Base-by-base conservation (phyloP, 2,113 vertebrate genomes). In the Spilogale gracilis region DNA sequence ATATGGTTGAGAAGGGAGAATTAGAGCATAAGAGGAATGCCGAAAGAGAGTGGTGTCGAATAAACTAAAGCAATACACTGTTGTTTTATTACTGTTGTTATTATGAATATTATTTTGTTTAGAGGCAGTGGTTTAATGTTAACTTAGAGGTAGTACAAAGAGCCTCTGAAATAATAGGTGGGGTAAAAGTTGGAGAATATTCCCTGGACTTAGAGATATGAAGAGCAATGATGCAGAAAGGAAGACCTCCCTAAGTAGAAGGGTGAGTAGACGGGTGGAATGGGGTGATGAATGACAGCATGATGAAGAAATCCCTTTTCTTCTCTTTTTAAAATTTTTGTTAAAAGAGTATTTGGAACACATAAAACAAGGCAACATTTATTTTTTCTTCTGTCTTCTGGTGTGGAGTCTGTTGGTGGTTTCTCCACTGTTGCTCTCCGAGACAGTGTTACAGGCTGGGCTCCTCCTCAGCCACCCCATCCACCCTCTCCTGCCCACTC, bases 391-490 rank as follows among this genome's bases (percentile, higher is more conserved):
- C 97, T 99, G 0, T 99, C 99, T 60, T 99, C 99, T 0, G 98
- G 38, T 2, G n/a, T 89, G 4, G 99, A 97, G 81, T 99, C 99
- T 2, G 99, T 96, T 0, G 99, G 97, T 0, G 99, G 97, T 96
- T 99, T 99, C 27, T 99, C 1, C 99, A 0, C 99, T 98, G 69
- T 99, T 99, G 98, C 99, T 99, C 96, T 99, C 99, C 0, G 99
- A 99, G n/a, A 99, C 98, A 3, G 99, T 98, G 97, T 99, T 99
- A 96, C 99, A 99, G 80, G 0, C 99, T 99, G 82, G 99, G 99
- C 27, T 99, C 99, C 98, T 99, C 99, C 92, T 99, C 99, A 0
- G 99, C 98, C 14, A 98, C 98, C 85, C 99, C 99, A 78, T 99
- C 99, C 0, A 94, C 98, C 9, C 98, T 99, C 73, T 99, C 99